phyloP scores from a whole-genome alignment of 1,140 invertebrate species.

The Leucophenga varia region DNA sequence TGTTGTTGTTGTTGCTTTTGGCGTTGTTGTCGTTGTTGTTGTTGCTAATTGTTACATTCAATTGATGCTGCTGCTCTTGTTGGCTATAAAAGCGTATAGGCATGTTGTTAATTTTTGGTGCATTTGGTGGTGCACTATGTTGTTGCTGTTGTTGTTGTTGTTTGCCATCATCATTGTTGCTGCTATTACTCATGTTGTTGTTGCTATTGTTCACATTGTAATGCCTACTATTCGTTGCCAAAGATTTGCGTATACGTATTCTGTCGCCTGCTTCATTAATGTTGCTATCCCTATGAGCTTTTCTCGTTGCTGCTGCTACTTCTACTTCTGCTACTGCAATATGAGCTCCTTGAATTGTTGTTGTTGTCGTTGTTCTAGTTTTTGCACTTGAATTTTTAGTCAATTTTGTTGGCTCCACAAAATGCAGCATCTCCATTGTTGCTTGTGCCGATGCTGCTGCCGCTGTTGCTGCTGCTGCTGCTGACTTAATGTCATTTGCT shows the following conservation, averaged over 20 bases:
- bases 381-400: conserved; percentile 9
- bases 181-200: conserved; percentile 6
- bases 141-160: background rate
- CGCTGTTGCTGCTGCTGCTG: conserved; percentile 20
- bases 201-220: conserved; percentile 18
- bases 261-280: conserved; percentile 7
- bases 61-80: conserved; percentile 20
- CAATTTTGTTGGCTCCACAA: too few species aligned
- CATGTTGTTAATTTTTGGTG: conserved; percentile 49
- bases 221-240: conserved; percentile 13
- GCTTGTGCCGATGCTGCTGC: conserved; percentile 8
- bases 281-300: background rate
- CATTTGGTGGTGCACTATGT: conserved; percentile 36
- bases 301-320: conserved; percentile 18
- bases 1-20: conserved; percentile 20
- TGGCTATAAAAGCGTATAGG: conserved; percentile 17
- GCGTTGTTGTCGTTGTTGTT: conserved; percentile 27
- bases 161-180: background rate
- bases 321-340: conserved; percentile 10
- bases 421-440: too few species aligned
- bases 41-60: conserved; percentile 30
- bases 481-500: conserved; percentile 33
- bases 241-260: conserved; percentile 44
- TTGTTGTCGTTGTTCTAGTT: background rate
- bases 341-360: conserved; percentile 6